Conservation (phyloP, 2,113 vertebrate species). For the Vulpes vulpes region DNA sequence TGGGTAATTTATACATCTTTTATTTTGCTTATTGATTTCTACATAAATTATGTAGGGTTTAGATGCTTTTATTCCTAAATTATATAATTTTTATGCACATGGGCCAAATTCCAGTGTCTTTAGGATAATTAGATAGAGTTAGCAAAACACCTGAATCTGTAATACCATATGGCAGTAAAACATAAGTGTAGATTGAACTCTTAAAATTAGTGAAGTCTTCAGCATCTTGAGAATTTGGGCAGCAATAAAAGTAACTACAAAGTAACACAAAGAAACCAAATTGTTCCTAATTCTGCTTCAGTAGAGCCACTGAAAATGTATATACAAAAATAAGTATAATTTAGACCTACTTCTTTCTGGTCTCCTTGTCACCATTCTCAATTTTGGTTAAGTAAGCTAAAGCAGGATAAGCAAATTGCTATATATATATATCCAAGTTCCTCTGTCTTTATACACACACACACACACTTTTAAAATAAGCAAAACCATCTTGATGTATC, state of each 20-base stretch:
- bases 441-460: no score
- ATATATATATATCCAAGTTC: not conserved
- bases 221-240: slow-evolving; percentile 35
- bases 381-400: not conserved
- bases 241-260: slow-evolving; percentile 26
- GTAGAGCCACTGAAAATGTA: not conserved
- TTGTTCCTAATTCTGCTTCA: not conserved
- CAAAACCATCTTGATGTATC: not conserved
- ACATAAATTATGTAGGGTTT: not conserved
- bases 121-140: slow-evolving; percentile 48
- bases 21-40: not conserved
- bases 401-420: not conserved
- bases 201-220: slow-evolving; percentile 32
- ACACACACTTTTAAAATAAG: not conserved
- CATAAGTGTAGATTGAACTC: not conserved
- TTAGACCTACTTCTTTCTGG: not conserved
- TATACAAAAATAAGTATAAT: not conserved
- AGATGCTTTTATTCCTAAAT: not conserved
- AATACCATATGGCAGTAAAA: slow-evolving; percentile 66
- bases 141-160: slow-evolving; percentile 19
- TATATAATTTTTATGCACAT: slow-evolving; percentile 13
- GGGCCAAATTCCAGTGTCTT: not conserved
- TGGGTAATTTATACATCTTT: not conserved
- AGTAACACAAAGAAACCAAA: not conserved
- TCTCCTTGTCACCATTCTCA: not conserved